Percentiles rank a stretch among this genome's conserved stretches.
These are phyloP conservation scores for Drosophila greeni DNA, from an alignment of 2,888 invertebrate species.

Conservation along the genomic window DNA sequence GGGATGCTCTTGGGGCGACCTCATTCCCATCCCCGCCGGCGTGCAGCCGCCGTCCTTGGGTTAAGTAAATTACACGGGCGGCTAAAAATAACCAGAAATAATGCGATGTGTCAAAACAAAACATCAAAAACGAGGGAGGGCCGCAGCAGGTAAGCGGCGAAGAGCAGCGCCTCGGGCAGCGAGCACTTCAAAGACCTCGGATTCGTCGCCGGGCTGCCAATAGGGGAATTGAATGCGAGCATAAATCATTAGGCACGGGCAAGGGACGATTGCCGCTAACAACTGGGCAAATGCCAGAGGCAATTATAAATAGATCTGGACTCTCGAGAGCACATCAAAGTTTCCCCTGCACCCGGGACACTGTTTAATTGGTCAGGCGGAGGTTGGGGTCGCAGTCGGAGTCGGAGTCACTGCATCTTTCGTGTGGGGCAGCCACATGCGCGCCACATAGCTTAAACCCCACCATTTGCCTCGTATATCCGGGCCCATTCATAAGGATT, in stretches of 20 bases:
- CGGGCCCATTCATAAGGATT: slow-evolving; percentile 61
- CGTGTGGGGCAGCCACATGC: slow-evolving; percentile 1
- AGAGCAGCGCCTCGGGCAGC: slow-evolving; percentile 17
- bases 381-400: neutral
- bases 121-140: slow-evolving; percentile 60
- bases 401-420: neutral
- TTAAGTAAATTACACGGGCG: slow-evolving; percentile 60
- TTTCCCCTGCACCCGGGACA: slow-evolving; percentile 1
- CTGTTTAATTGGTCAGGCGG: slow-evolving; percentile 28
- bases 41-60: slow-evolving; percentile 18
- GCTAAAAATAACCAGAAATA: slow-evolving; percentile 65
- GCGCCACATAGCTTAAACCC: neutral
- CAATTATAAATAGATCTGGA: slow-evolving; percentile 60
- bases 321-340: slow-evolving; percentile 33
- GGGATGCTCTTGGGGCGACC: slow-evolving; percentile 16
- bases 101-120: slow-evolving; percentile 70
- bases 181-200: slow-evolving; percentile 58
- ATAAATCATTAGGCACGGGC: slow-evolving; percentile 65
- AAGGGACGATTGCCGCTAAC: slow-evolving; percentile 48
- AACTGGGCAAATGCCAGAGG: slow-evolving; percentile 51
- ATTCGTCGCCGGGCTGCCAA: slow-evolving; percentile 59
- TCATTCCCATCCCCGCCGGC: neutral
- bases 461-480: slow-evolving; percentile 19
- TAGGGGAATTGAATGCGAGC: slow-evolving; percentile 65
- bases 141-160: slow-evolving; percentile 24